Conservation (phyloP, 2,888 invertebrate genomes). For the Camponotus fellah region DNA sequence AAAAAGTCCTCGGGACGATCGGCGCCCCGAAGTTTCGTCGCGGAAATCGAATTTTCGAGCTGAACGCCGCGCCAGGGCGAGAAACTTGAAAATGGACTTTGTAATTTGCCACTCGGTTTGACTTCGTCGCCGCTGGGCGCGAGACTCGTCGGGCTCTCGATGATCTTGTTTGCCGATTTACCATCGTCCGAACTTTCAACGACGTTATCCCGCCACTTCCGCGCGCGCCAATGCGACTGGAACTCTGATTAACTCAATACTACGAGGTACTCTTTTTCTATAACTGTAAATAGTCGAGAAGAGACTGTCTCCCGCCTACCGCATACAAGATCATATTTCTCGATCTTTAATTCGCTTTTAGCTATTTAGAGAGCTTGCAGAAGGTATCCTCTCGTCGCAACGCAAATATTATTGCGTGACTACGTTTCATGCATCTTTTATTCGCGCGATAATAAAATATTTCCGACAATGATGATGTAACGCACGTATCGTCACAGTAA, state of each 20-base stretch:
- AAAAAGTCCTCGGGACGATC: constrained; percentile 42
- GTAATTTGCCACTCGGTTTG: constrained; percentile 68
- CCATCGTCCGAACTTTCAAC: constrained; percentile 55
- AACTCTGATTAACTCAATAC: constrained; percentile 50
- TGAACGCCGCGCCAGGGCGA: constrained; percentile 54
- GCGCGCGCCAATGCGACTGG: constrained; percentile 43
- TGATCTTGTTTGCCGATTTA: constrained; percentile 57
- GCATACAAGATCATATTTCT: not conserved
- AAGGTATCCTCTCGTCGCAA: not conserved
- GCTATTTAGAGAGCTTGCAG: not conserved
- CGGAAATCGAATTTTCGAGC: constrained; percentile 71
- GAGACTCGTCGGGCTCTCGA: constrained; percentile 49
- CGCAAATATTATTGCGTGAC: not conserved
- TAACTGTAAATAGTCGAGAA: constrained; percentile 21
- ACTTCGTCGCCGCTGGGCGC: constrained; percentile 53
- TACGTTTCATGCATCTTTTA: not conserved
- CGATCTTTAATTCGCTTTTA: too few relatives aligned
- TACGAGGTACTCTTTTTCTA: not conserved
- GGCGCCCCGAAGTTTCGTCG: constrained; percentile 45
- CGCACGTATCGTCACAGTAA: not conserved
- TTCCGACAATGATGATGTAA: not conserved
- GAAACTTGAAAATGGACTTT: constrained; percentile 70
- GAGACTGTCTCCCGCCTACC: not conserved
- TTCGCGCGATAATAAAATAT: constrained; percentile 7
- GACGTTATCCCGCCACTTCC: constrained; percentile 50